These are phyloP conservation scores for Lordiphosa andalusiaca DNA, from an alignment of 2,888 invertebrate species.

Conservation along the genomic window DNA sequence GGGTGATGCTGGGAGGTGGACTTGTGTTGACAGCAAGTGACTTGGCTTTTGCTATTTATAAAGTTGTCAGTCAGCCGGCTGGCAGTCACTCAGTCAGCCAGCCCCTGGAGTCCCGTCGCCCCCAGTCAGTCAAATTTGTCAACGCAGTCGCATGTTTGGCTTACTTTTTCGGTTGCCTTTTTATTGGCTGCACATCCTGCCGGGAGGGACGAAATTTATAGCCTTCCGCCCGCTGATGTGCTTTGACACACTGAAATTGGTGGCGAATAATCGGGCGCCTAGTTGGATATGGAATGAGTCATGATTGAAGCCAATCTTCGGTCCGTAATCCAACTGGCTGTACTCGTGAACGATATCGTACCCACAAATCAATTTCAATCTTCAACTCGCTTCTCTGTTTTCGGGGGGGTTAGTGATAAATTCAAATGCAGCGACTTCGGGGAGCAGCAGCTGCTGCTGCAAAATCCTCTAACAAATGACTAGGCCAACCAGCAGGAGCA, in stretches of 20 bases:
- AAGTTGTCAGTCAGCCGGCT: slow-evolving; percentile 40
- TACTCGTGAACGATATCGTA: background rate
- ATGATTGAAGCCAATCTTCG: background rate
- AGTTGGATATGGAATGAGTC: background rate
- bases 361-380: slow-evolving; percentile 3
- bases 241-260: no score
- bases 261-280: no score
- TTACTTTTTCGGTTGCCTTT: slow-evolving; percentile 50
- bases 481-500: slow-evolving; percentile 29
- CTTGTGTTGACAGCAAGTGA: slow-evolving; percentile 23
- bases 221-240: background rate
- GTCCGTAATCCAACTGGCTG: slow-evolving; percentile 36
- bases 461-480: slow-evolving; percentile 52
- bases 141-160: slow-evolving; percentile 49
- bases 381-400: background rate
- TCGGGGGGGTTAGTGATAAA: background rate
- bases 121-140: slow-evolving; percentile 41
- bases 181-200: slow-evolving; percentile 35
- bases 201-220: slow-evolving; percentile 1
- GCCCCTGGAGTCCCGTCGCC: background rate
- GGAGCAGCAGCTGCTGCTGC: slow-evolving; percentile 12
- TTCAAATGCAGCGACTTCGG: slow-evolving; percentile 4
- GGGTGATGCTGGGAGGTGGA: no score
- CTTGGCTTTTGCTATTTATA: slow-evolving; percentile 57
- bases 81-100: slow-evolving; percentile 49